Evolutionary conservation across 2,113 vertebrate species (phyloP), one percentile per base, ranked within the genome.

Genomic region (Erpornis zantholeuca): DNA sequence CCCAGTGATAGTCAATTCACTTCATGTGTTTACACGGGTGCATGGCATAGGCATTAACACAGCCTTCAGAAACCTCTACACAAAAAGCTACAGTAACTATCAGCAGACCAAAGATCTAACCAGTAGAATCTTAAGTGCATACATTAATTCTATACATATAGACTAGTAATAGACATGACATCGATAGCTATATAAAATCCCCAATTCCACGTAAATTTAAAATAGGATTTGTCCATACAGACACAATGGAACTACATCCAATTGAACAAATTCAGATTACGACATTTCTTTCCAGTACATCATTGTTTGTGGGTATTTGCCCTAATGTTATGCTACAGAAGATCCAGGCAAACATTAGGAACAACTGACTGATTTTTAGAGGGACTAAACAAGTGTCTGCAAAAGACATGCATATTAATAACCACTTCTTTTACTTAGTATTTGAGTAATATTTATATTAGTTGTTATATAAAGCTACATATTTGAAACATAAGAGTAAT

Each of bases 291-390:
- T 76, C 24, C 15, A 68, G 35, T 20, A 54, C 12, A 35, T 8
- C 50, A 52, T 3, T 45, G 16, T 29, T 35, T 15, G 12, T 19
- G 3, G 0, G 2, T 10, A 78, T 82, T 64, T 77, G 0, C 29
- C 33, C 2, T 75, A 21, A 12, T 52, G 10, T 50, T 57, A 59
- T 15, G 4, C 44, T 33, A 64, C 49, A 70, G 45, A 79, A 88
- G 57, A 72, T 9, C 11, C 17, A 60, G 15, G 56, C 11, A 63
- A 88, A 69, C 9, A 12, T 59, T 81, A 79, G 9, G 40, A 31
- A 65, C 31, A 73, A 42, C 6, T n/a, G 36, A 54, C 9, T 78
- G 79, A 56, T 31, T 56, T 82, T 53, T 61, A 75, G 35, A 64
- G 15, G 12, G 17, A 66, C 31, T 57, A 52, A 90, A 66, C 36